Base-by-base conservation (phyloP, 1,140 invertebrate species). In the Zaprionus nigranus region DNA sequence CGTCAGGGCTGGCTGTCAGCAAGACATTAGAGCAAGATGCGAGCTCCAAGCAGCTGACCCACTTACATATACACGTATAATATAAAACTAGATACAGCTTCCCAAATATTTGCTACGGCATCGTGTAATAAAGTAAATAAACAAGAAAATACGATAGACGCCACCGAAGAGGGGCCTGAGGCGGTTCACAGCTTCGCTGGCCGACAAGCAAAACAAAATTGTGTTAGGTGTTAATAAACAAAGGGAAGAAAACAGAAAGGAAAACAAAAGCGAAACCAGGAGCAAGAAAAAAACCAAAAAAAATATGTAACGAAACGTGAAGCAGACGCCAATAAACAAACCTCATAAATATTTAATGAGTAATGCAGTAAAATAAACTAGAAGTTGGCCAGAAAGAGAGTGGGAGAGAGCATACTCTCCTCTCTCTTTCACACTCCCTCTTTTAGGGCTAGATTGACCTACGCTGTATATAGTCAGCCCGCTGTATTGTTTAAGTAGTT, bases 331-430 rank as follows among this genome's bases (percentile, higher is more conserved):
- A 54, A 62, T 54, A 62, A 34, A 62, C 59, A 70, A 63, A 20
- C 53, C 61, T 64, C 53, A 71, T 71, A 64, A 70, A 71, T 71
- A 71, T 64, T 71, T 64, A 71, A 71, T 71, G 68, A 71, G 58
- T 64, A 64, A 71, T 34, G 36, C 60, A 63, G 57, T 71, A 64
- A 70, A 70, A 71, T 64, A 71, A 64, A 71, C 60, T 64, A 71
- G 3, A 71, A 49, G 51, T 57, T 17, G 26, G 15, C 22, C 26
- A 36, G 53, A 6, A 20, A 69, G 34, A 28, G 17, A 51, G 30
- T 11, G 30, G 0, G 9, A 2, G 9, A 11, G 9, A 34, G 30
- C 30, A 34, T 3, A 34, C 28, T 30, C 1, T 0, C 28, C 9
- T 34, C 0, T 34, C 9, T 34, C 11, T 0, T 0, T 9, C 12